Evolutionary conservation across 2,797 vertebrate genomes (phyloP), one percentile per base, ranked within the genome.

Genomic region (Macropodus opercularis): DNA sequence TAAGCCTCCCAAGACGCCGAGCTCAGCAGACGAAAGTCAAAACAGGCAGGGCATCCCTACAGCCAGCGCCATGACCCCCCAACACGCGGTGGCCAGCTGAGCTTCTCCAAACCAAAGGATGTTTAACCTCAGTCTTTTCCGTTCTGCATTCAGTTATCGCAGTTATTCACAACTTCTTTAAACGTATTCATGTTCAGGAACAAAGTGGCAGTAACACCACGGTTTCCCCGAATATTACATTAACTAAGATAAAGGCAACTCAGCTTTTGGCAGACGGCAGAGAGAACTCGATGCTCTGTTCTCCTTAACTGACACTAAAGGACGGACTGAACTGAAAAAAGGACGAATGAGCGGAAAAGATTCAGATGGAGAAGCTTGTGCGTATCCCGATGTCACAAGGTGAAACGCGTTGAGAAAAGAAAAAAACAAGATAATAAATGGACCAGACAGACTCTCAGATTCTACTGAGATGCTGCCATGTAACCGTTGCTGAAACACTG

Each of bases 401-500:
- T 54, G 22, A 61, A 36, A 56, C 32, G 13, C 3, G 26, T 4
- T 5, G 5, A 53, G 31, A 17, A 32, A 32, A 35, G 14, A 43
- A 15, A 6, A 34, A n/a, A n/a, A n/a, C n/a, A n/a, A n/a, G n/a
- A n/a, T n/a, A n/a, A 39, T 15, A 34, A 57, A 22, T 34, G 42
- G 14, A n/a, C n/a, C n/a, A n/a, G n/a, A n/a, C n/a, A n/a, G n/a
- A n/a, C n/a, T n/a, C n/a, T n/a, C n/a, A n/a, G n/a, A n/a, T n/a
- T n/a, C n/a, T n/a, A n/a, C 15, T 63, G 43, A 27, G 29, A 41
- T 22, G 9, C 54, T 57, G 9, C 19, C 53, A 26, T 63, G n/a
- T n/a, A n/a, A n/a, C n/a, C n/a, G n/a, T n/a, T n/a, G n/a, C n/a
- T 72, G 60, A 38, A 27, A 22, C 11, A 51, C 42, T 36, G 38